Conservation (phyloP, 2,888 invertebrate genomes). For the Caenorhabditis afra region DNA sequence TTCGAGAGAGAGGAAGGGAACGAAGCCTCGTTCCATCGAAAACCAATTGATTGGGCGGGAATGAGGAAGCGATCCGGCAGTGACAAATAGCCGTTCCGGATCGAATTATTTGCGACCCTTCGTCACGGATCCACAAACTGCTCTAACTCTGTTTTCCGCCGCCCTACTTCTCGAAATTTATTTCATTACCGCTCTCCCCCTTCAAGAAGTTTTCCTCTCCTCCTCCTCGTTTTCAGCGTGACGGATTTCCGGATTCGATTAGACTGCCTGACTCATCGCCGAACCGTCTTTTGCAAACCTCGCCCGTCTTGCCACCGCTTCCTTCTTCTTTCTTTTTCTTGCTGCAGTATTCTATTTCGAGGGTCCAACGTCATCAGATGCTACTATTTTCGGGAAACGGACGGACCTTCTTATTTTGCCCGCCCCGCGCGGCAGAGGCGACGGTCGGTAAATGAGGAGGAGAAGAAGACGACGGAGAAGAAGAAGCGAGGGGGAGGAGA, state of each 20-base stretch:
- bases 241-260: constrained; percentile 46
- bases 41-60: background rate
- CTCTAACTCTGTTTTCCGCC: constrained; percentile 17
- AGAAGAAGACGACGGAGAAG: background rate
- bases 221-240: constrained; percentile 4
- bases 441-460: constrained; percentile 31
- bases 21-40: background rate
- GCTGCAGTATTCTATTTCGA: constrained; percentile 32
- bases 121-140: background rate
- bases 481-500: constrained; percentile 10
- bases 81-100: background rate
- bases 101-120: background rate
- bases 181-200: constrained; percentile 36
- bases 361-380: constrained; percentile 48
- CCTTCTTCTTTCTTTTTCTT: constrained; percentile 5
- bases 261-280: constrained; percentile 28
- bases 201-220: constrained; percentile 27
- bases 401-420: constrained; percentile 29
- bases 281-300: background rate
- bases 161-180: constrained; percentile 24
- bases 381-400: constrained; percentile 41
- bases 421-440: constrained; percentile 15
- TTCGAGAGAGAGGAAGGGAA: too few species aligned
- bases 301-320: background rate
- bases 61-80: background rate